Evolutionary conservation across 2,888 invertebrate species (phyloP).

Genomic region (Chrysina gloriosa): DNA sequence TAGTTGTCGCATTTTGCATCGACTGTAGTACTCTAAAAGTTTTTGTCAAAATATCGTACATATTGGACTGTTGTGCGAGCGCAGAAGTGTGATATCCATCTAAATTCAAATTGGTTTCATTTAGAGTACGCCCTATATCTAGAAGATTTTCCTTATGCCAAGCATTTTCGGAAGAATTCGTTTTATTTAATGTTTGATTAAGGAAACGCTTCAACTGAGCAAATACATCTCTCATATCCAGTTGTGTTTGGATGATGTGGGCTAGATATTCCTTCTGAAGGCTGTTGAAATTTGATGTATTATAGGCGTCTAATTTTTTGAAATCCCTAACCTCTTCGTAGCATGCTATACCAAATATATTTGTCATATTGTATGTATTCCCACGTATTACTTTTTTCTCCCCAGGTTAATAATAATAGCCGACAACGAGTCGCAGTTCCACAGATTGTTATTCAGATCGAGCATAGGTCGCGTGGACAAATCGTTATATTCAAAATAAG

Average conservation of each 20-base stretch:
- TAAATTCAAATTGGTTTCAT: not conserved
- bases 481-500: not conserved
- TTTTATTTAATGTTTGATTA: not conserved
- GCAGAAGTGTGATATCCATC: not conserved
- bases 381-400: not conserved
- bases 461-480: not conserved
- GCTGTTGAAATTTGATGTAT: not conserved
- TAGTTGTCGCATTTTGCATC: not conserved
- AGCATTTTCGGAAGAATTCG: not conserved
- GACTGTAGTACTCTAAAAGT: not conserved
- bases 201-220: not conserved
- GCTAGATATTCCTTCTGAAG: not conserved
- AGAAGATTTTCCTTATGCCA: not conserved
- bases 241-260: not conserved
- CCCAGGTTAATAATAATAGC: not conserved
- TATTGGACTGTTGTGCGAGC: not conserved
- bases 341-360: slow-evolving; percentile 11
- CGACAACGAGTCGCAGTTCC: slow-evolving; percentile 5
- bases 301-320: not conserved
- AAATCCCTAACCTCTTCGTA: slow-evolving; percentile 3
- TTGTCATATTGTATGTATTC: not conserved
- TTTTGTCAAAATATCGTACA: not conserved
- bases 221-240: not conserved
- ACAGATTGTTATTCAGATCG: slow-evolving; percentile 9
- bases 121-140: not conserved